Base-by-base conservation (phyloP, 2,797 vertebrate genomes). In the Poeciliopsis infans region DNA sequence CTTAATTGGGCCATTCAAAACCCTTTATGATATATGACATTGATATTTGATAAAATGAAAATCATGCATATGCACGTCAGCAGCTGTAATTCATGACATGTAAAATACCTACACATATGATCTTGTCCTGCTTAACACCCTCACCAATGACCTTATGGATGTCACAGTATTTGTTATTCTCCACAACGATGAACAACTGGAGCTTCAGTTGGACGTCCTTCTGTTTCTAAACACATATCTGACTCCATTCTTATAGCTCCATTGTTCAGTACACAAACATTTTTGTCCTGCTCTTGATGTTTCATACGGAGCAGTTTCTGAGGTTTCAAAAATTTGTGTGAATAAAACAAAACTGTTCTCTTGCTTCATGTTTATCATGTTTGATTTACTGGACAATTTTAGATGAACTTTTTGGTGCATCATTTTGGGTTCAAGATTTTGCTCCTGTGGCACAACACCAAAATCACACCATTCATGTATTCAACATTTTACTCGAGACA, bases 401-500 rank as follows among this genome's bases (percentile, higher is more conserved):
- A 68, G 7, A 25, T 41, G 10, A 36, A 45, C 13, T 2, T 61
- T 78, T 36, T 61, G 6, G 5, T 79, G 7, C 3, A 66, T 51
- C 15, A n/a, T 53, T 79, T 66, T 66, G 41, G 31, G 31, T 51
- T n/a, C 66, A 7, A 61, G 12, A 47, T 43, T 64, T 6, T 43
- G 33, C 18, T 45, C 7, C 3, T 47, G 12, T 31, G 36, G 16
- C 31, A 6, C 39, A 47, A 72, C 12, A 15, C 16, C 18, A 18
- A 47, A 7, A 47, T 18, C 39, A 47, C 5, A 53, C 25, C 7
- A 12, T 41, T 76, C 20, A 7, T 25, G 69, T n/a, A 68, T 59
- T 68, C n/a, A 51, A 39, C 46, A 82, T 78, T 87, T 79, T 79
- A 87, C 59, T 74, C 13, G 15, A 53, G 76, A 79, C 74, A 57